These are phyloP conservation scores for Drosophila watanabei DNA, from an alignment of 1,140 invertebrate genomes.

Conservation along the genomic window DNA sequence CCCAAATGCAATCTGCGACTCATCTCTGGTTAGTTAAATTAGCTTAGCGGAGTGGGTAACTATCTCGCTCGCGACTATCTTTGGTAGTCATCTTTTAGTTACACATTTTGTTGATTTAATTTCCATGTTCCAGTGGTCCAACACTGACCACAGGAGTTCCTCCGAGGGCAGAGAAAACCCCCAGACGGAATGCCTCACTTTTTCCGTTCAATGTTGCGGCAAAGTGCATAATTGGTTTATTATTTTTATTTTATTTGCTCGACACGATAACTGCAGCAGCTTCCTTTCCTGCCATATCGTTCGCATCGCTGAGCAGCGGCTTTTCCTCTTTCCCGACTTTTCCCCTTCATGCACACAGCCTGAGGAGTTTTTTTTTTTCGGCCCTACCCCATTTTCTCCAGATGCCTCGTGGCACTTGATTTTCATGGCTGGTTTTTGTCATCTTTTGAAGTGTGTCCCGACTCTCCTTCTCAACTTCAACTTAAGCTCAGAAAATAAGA, in stretches of 20 bases:
- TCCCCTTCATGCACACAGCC: neutral
- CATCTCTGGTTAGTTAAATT: slow-evolving; percentile 72
- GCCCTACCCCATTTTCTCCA: slow-evolving; percentile 62
- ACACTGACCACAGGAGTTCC: slow-evolving; percentile 59
- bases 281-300: slow-evolving; percentile 83
- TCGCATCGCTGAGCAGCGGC: slow-evolving; percentile 72
- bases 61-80: slow-evolving; percentile 73
- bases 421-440: slow-evolving; percentile 73
- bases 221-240: slow-evolving; percentile 85
- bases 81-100: slow-evolving; percentile 70
- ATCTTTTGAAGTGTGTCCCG: slow-evolving; percentile 80
- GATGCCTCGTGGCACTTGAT: slow-evolving; percentile 71
- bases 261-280: slow-evolving; percentile 55
- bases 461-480: slow-evolving; percentile 35
- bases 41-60: slow-evolving; percentile 58
- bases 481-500: slow-evolving; percentile 23
- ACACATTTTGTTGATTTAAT: slow-evolving; percentile 82
- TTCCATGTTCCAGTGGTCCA: slow-evolving; percentile 68
- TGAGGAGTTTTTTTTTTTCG: slow-evolving; percentile 23
- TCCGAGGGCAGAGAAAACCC: slow-evolving; percentile 17
- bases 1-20: slow-evolving; percentile 50
- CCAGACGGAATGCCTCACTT: slow-evolving; percentile 12
- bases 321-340: slow-evolving; percentile 7
- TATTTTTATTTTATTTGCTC: slow-evolving; percentile 78
- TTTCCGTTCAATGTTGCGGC: slow-evolving; percentile 79